Percentiles rank a stretch among this genome's conserved stretches.
phyloP scores from a whole-genome alignment of 1,140 invertebrate species.

The Ceratosolen fusciceps region DNA sequence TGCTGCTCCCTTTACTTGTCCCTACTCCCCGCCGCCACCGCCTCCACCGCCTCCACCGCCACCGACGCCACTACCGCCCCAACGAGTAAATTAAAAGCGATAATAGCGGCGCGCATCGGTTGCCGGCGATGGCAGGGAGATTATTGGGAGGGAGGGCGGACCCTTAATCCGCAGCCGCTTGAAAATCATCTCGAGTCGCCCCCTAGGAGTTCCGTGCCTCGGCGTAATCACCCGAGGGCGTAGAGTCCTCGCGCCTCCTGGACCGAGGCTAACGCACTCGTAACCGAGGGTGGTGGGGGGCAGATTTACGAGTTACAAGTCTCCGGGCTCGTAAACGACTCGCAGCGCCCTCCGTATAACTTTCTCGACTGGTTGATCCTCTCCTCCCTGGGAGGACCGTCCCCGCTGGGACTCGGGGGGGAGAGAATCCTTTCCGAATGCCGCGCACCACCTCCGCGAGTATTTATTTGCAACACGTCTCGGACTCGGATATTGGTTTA shows the following conservation, averaged over 20 bases:
- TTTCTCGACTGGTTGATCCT: not conserved
- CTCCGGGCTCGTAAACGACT: conserved; percentile 16
- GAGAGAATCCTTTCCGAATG: conserved; percentile 21
- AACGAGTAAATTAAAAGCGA: not conserved
- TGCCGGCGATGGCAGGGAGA: too few species aligned
- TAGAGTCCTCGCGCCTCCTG: not conserved
- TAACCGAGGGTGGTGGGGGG: not conserved
- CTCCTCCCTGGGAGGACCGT: not conserved
- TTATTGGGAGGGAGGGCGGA: not conserved
- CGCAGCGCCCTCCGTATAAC: not conserved
- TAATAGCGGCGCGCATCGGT: not conserved
- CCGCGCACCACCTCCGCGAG: not conserved
- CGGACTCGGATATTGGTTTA: conserved; percentile 7
- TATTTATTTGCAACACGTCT: conserved; percentile 41
- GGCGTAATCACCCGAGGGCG: conserved; percentile 26
- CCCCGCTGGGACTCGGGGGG: not conserved
- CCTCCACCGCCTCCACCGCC: not conserved
- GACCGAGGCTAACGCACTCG: not conserved
- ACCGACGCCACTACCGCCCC: not conserved
- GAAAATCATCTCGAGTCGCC: not conserved
- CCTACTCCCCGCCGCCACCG: too few species aligned
- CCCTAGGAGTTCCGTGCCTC: conserved; percentile 26
- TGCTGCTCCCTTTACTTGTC: too few species aligned
- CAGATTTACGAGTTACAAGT: conserved; percentile 47
- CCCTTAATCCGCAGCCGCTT: conserved; percentile 5